A percentile compares a stretch with the other conserved stretches of the same genome.
phyloP scores from a whole-genome alignment of 2,888 invertebrate species.

The Cryptus viduatorius region DNA sequence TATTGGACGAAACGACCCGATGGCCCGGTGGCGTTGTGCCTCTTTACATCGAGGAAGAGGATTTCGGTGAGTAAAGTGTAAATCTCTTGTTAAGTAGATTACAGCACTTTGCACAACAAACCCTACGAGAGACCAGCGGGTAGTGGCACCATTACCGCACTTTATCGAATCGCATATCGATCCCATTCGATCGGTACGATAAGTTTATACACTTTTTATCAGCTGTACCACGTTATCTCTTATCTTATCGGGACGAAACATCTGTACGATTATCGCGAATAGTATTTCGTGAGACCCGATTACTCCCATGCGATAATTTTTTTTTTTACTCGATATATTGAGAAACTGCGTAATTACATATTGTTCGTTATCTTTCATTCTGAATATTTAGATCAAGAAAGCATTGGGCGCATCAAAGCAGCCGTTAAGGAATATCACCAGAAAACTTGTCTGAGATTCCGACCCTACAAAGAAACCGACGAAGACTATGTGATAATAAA shows the following conservation, averaged over 20 bases:
- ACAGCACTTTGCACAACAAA: not conserved
- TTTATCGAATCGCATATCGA: not conserved
- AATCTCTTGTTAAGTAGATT: not conserved
- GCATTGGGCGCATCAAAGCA: constrained; percentile 85
- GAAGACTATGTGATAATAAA: constrained; percentile 87
- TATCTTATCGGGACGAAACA: constrained; percentile 19
- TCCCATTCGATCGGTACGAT: not conserved
- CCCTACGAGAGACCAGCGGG: constrained; percentile 2
- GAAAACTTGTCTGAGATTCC: constrained; percentile 88
- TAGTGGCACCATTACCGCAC: not conserved
- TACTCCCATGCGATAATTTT: not conserved
- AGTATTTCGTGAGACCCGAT: constrained; percentile 7
- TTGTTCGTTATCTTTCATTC: constrained; percentile 13
- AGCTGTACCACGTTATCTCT: not conserved
- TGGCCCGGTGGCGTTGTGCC: constrained; percentile 87
- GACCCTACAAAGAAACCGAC: constrained; percentile 87
- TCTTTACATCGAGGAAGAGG: constrained; percentile 86
- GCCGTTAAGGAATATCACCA: constrained; percentile 88
- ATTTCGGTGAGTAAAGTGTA: constrained; percentile 85
- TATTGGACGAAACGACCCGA: constrained; percentile 84
- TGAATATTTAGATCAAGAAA: constrained; percentile 82
- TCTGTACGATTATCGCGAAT: constrained; percentile 7
- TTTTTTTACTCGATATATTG: not conserved
- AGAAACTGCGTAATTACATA: constrained; percentile 20
- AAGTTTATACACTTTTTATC: constrained; percentile 7